Evolutionary conservation across 1,140 invertebrate genomes (phyloP), one percentile per base, ranked within the genome.

Genomic region (Carcinoscorpius rotundicauda): DNA sequence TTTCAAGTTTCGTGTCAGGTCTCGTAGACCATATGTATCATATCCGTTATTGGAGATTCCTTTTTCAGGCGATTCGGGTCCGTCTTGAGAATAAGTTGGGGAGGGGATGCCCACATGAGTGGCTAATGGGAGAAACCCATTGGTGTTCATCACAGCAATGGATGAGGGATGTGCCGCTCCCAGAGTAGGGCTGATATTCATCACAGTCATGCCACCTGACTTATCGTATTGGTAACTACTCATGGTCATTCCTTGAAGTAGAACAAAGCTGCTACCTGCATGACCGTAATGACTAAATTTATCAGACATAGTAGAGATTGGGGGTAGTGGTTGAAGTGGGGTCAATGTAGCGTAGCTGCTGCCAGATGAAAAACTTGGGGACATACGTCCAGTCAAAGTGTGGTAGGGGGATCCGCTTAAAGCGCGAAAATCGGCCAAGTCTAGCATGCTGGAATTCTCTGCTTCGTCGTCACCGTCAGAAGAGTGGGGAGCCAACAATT

Each of bases 241-340:
- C 58, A 87, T 77, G 62, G 84, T 82, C 76, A 90, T 91, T 76
- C 93, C 92, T 74, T 93, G 91, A 84, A 96, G 93, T 62, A 94
- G 88, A 48, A 90, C 89, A 79, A 95, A 95, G 68, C 86, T 84
- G 29, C 29, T 29, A 29, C 29, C 29, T 29, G 29, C 29, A 29
- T 29, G 73, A 11, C 71, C 72, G 66, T 75, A 71, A 64, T 77
- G 76, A 29, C 66, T 75, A 72, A 84, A 84, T 72, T 84, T 84
- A 71, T 97, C 93, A 51, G 93, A 96, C 82, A 98, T 94, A 48
- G 95, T 98, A 11, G 93, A 97, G 72, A 98, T 98, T 61, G 96
- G 95, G 62, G 96, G 95, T 74, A 98, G 81, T 50, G 95, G 95
- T 75, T 98, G 92, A 10, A 98, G 81, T 3, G 94, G 93, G 52